phyloP scores from a whole-genome alignment of 2,113 vertebrate species.

The Asarcornis scutulata region DNA sequence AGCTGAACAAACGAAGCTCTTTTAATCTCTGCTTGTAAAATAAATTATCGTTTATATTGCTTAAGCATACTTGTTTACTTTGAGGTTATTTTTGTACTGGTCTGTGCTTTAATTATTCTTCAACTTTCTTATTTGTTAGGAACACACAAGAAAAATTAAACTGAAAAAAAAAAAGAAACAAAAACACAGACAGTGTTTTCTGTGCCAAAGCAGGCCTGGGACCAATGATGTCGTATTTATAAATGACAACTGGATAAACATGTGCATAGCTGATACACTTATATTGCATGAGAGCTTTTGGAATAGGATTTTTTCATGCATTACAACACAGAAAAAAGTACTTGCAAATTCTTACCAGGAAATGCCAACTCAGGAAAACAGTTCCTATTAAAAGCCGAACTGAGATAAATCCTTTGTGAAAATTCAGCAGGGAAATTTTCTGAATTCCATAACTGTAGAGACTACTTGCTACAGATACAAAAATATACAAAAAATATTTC shows the following conservation, averaged over 20 bases:
- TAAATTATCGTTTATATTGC: constrained; percentile 62
- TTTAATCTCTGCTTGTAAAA: constrained; percentile 51
- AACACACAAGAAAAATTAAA: background rate
- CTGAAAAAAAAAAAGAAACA: background rate
- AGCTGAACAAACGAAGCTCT: constrained; percentile 50
- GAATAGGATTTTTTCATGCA: background rate
- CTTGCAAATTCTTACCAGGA: background rate
- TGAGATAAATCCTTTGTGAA: background rate
- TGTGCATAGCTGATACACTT: background rate
- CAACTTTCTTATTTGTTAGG: constrained; percentile 5
- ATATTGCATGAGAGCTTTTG: background rate
- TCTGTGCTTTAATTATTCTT: constrained; percentile 35
- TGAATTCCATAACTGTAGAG: background rate
- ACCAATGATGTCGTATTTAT: background rate
- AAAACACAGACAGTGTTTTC: background rate
- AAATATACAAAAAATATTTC: background rate
- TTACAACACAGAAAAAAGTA: background rate
- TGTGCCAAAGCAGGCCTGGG: background rate
- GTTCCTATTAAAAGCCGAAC: background rate
- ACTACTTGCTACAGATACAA: background rate
- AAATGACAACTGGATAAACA: background rate
- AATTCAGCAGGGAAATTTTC: background rate
- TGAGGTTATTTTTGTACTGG: constrained; percentile 6
- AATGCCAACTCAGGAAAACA: background rate
- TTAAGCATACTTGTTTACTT: constrained; percentile 34